Conservation (phyloP, 2,797 vertebrate genomes). For the Phrynocephalus forsythii region DNA sequence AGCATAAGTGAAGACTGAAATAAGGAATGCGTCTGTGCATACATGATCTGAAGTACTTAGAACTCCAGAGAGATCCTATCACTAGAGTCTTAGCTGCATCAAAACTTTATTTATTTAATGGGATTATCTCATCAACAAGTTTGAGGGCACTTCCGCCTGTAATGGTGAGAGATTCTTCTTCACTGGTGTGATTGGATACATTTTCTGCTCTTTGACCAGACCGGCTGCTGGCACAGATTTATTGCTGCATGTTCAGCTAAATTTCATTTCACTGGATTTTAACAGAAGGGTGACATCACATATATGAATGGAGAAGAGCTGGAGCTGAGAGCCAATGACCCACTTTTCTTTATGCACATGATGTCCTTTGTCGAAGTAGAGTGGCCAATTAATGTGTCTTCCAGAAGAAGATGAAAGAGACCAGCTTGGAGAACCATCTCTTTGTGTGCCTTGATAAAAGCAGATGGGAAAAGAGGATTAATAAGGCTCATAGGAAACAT, state of each 20-base stretch:
- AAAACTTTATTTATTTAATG: slow-evolving; percentile 13
- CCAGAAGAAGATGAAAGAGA: not conserved
- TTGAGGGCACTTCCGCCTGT: slow-evolving; percentile 2
- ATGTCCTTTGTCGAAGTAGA: slow-evolving; percentile 24
- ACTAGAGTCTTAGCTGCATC: slow-evolving; percentile 1
- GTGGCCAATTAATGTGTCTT: not conserved
- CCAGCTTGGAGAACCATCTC: slow-evolving; percentile 1
- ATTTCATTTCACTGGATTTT: slow-evolving; percentile 27
- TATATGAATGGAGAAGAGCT: slow-evolving; percentile 13
- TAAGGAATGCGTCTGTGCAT: not conserved
- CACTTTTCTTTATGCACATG: slow-evolving; percentile 25
- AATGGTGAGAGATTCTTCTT: slow-evolving; percentile 32
- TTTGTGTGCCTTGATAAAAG: not conserved
- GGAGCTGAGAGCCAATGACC: slow-evolving; percentile 24
- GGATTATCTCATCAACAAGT: slow-evolving; percentile 8
- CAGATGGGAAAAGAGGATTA: not conserved
- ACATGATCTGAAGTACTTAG: slow-evolving; percentile 14
- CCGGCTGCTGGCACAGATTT: slow-evolving; percentile 11
- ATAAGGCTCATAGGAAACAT: not conserved
- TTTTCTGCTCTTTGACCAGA: slow-evolving; percentile 1
- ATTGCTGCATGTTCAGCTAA: not conserved
- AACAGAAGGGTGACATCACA: slow-evolving; percentile 24
- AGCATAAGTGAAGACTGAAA: not conserved
- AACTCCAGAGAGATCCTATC: not conserved
- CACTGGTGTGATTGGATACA: not conserved